A percentile compares a stretch with the other conserved stretches of the same genome.
These are phyloP conservation scores for Porites evermanni DNA, from an alignment of 92 coral and sea anemone genomes.

Conservation along the genomic window DNA sequence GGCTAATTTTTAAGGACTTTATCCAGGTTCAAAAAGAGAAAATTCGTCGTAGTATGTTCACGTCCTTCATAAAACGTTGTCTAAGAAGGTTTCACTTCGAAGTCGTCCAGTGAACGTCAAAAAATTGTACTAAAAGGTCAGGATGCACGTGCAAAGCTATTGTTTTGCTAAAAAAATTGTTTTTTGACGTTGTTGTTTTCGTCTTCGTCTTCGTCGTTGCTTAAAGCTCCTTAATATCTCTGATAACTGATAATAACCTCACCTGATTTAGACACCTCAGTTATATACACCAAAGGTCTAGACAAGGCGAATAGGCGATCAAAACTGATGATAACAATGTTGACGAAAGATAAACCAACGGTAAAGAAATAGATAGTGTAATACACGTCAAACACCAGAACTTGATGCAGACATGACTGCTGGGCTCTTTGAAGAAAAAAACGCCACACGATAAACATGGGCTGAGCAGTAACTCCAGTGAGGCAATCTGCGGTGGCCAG, in stretches of 20 bases:
- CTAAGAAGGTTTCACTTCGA: no score
- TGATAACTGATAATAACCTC: neutral
- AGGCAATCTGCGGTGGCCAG: conserved; percentile 59
- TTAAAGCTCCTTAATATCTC: no score
- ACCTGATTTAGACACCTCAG: neutral
- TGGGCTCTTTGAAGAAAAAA: neutral
- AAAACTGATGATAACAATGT: conserved; percentile 2
- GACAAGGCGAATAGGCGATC: conserved; percentile 22
- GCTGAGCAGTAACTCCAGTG: conserved; percentile 49
- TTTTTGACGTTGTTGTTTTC: no score
- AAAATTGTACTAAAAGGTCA: no score
- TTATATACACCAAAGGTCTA: conserved; percentile 8
- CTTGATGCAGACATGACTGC: conserved; percentile 6
- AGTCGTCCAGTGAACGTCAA: no score
- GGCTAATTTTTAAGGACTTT: no score
- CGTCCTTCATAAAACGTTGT: no score
- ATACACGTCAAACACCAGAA: neutral
- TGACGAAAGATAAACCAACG: conserved; percentile 9
- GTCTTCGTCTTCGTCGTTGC: no score
- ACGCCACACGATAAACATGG: conserved; percentile 47
- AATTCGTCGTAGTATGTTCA: no score
- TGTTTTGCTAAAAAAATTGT: no score
- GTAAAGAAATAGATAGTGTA: neutral
- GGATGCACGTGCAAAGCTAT: no score
- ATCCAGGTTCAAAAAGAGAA: no score